Base-by-base conservation (phyloP, 2,113 vertebrate genomes). In the Eleginops maclovinus region DNA sequence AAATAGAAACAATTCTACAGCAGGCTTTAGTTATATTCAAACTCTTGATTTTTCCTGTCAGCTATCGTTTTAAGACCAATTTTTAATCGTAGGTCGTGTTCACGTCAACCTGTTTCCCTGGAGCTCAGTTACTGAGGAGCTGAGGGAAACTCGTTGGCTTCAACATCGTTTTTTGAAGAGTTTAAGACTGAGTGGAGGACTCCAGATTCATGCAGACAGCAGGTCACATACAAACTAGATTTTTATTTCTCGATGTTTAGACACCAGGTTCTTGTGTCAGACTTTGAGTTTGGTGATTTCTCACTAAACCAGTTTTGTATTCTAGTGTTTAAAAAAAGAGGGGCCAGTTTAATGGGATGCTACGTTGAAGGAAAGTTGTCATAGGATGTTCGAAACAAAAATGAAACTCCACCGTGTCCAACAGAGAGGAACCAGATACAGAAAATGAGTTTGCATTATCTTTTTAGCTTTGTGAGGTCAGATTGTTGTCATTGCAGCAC, bases 21-120 rank as follows among this genome's bases (percentile, higher is more conserved):
- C 95, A 96, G 96, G 96, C 96, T 98, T 97, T 87, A 72, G 78
- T 96, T 96, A 50, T 2, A 94, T 96, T 96, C 94, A 22, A 74
- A 68, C 53, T 69, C 53, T 9, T 50, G 60, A 76, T 65, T 53
- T 69, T 65, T 70, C 67, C 67, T 9, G 4, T 79, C 65, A n/a
- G 58, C 4, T 77, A 51, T 81, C 24, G 65, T 66, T 83, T 82
- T 54, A 41, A 26, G 44, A 44, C 40, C 1, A 60, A 43, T 31
- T 58, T 75, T 15, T 43, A 56, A 64, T 31, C 21, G 11, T 17
- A 75, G 14, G 16, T 56, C 9, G 2, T 9, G 36, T 62, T 65
- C 41, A n/a, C 31, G 60, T 70, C 55, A 40, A 9, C 66, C 9
- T 12, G 4, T 65, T 75, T 87, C 60, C 71, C 56, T 81, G 4